These are phyloP conservation scores for Anableps anableps DNA, from an alignment of 2,797 vertebrate species.

Conservation along the genomic window DNA sequence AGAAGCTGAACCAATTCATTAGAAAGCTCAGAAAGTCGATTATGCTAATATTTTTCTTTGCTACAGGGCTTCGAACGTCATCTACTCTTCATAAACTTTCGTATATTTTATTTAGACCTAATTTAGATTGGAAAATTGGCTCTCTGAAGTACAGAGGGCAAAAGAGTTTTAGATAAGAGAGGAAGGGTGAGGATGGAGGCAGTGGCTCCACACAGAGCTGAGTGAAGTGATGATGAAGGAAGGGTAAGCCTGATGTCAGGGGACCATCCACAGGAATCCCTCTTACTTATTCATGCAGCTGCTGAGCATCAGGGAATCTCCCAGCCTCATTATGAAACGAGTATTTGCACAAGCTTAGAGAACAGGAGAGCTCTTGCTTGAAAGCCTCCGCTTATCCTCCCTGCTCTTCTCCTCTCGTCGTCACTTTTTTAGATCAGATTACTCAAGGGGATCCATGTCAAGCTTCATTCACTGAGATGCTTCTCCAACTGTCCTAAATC, in stretches of 20 bases:
- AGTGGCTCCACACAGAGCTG: conserved; percentile 5
- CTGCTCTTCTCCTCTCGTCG: conserved; percentile 53
- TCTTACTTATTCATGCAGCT: conserved; percentile 74
- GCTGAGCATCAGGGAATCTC: conserved; percentile 69
- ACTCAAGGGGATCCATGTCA: conserved; percentile 68
- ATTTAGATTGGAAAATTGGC: conserved; percentile 68
- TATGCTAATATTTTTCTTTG: conserved; percentile 74
- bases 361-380: conserved; percentile 58
- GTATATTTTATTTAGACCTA: conserved; percentile 72
- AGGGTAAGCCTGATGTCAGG: conserved; percentile 45
- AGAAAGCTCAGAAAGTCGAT: conserved; percentile 78
- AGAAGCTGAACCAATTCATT: conserved; percentile 76
- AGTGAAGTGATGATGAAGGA: conserved; percentile 48
- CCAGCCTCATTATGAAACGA: conserved; percentile 71
- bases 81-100: conserved; percentile 43
- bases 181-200: conserved; percentile 13
- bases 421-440: conserved; percentile 66
- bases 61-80: conserved; percentile 58
- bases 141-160: conserved; percentile 47
- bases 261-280: conserved; percentile 69
- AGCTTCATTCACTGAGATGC: conserved; percentile 69
- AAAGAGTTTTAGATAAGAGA: conserved; percentile 12
- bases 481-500: conserved; percentile 63
- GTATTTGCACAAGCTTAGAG: conserved; percentile 53
- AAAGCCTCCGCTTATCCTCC: conserved; percentile 73